Percentiles rank a stretch among this genome's conserved stretches.
phyloP scores from a whole-genome alignment of 2,113 vertebrate genomes.

The Paracanthobrama guichenoti region DNA sequence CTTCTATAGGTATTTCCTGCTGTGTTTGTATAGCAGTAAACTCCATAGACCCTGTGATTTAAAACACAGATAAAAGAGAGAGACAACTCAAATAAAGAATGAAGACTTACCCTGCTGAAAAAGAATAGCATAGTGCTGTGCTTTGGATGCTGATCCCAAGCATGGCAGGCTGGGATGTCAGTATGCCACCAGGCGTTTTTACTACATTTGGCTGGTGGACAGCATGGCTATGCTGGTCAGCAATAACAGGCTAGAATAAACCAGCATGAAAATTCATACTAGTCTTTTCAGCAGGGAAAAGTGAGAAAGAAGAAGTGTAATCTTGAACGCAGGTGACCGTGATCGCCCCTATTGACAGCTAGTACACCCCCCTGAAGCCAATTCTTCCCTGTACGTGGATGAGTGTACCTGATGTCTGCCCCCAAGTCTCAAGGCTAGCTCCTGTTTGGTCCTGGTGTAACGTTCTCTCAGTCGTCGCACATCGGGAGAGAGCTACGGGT shows the following conservation, averaged over 20 bases:
- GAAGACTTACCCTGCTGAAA: conserved; percentile 3
- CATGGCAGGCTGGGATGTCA: no score
- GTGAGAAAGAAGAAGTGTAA: not conserved
- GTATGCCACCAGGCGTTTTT: no score
- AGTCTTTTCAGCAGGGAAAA: not conserved
- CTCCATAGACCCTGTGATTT: not conserved
- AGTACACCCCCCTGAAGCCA: not conserved
- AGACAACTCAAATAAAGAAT: not conserved
- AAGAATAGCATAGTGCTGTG: not conserved
- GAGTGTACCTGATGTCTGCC: conserved; percentile 88
- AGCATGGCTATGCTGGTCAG: not conserved
- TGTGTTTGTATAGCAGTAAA: not conserved
- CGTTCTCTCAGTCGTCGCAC: conserved; percentile 88
- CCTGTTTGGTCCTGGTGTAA: conserved; percentile 89
- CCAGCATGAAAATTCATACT: not conserved
- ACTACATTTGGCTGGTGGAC: not conserved
- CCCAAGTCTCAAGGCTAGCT: conserved; percentile 87
- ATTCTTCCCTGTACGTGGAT: not conserved
- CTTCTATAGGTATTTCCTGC: not conserved
- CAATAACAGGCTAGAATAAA: not conserved
- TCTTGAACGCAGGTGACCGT: not conserved
- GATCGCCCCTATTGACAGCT: not conserved
- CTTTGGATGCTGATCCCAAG: no score
- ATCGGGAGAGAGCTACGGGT: conserved; percentile 87
- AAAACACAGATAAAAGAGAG: not conserved